Evolutionary conservation across 2,113 vertebrate genomes (phyloP).

Genomic region (Recurvirostra avosetta): DNA sequence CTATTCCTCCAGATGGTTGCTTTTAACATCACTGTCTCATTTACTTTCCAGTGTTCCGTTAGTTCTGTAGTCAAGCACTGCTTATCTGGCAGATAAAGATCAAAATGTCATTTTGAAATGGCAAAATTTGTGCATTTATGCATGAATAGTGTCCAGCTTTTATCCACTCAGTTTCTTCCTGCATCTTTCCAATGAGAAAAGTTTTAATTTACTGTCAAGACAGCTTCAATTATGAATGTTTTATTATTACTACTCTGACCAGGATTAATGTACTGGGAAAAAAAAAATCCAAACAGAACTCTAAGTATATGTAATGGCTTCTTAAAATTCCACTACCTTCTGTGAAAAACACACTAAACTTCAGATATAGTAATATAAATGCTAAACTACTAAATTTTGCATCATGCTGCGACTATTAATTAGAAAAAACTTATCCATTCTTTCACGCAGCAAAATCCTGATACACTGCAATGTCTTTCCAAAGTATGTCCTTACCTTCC

Average conservation of each 20-base stretch:
- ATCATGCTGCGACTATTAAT: neutral
- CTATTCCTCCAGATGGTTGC: neutral
- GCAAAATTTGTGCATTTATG: neutral
- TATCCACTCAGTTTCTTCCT: neutral
- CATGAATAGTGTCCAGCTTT: neutral
- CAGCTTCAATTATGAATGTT: neutral
- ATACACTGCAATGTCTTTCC: neutral
- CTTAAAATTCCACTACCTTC: neutral
- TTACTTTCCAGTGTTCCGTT: neutral
- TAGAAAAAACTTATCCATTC: neutral
- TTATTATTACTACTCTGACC: neutral
- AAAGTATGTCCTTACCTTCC: neutral
- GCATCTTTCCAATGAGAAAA: neutral
- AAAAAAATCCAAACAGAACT: neutral
- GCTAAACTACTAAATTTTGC: neutral
- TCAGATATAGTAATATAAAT: neutral
- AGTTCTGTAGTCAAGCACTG: neutral
- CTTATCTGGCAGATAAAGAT: neutral
- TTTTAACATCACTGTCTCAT: neutral
- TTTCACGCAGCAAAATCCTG: neutral
- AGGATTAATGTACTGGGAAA: neutral
- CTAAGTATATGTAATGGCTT: neutral
- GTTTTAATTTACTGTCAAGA: neutral
- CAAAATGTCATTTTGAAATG: neutral
- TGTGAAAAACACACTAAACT: neutral